Conservation (phyloP, 2,113 vertebrate species). For the Chaenogobius annularis region DNA sequence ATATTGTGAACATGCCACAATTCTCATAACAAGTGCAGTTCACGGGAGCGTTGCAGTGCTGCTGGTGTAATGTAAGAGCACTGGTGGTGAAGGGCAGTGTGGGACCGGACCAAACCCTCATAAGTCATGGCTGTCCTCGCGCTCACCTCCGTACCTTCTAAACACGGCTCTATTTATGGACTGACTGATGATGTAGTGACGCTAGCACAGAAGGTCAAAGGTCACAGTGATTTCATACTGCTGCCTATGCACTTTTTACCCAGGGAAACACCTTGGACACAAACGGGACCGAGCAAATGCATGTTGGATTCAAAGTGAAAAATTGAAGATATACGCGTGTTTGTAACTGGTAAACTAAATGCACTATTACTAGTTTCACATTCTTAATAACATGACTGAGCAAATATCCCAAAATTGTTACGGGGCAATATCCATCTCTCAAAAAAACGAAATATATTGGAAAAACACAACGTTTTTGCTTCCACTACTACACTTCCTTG, state of each 20-base stretch:
- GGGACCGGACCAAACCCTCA: background rate
- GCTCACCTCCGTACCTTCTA: constrained; percentile 8
- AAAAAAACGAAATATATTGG: too few relatives aligned
- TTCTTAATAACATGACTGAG: too few relatives aligned
- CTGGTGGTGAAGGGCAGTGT: background rate
- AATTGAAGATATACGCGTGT: background rate
- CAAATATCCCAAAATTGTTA: too few relatives aligned
- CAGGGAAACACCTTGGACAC: background rate
- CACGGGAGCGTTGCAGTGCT: background rate
- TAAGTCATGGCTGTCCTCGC: background rate
- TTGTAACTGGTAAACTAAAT: background rate
- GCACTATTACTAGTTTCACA: too few relatives aligned
- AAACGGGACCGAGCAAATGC: background rate
- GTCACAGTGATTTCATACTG: constrained; percentile 6
- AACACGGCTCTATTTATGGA: constrained; percentile 7
- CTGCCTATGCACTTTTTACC: background rate
- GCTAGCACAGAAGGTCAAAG: background rate
- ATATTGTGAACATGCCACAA: too few relatives aligned
- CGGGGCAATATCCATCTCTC: too few relatives aligned
- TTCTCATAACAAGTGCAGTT: too few relatives aligned
- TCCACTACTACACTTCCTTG: too few relatives aligned
- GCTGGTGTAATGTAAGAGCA: background rate
- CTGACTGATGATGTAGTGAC: constrained; percentile 5
- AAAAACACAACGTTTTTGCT: too few relatives aligned
- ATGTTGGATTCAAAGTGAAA: background rate